These are phyloP conservation scores for Montipora capricornis DNA, from an alignment of 64 coral and sea anemone species.

Conservation along the genomic window DNA sequence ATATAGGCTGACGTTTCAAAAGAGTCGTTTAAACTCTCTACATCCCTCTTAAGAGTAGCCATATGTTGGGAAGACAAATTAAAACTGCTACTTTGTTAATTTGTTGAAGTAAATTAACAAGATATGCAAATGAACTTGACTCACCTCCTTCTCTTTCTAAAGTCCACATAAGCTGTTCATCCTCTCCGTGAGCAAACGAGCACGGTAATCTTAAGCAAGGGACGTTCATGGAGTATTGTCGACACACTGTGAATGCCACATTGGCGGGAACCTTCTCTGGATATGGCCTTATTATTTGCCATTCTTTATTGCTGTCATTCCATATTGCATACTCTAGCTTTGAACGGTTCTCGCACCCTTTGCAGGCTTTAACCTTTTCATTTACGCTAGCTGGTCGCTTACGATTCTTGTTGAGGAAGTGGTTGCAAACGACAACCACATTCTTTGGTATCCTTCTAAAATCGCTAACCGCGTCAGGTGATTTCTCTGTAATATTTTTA, in stretches of 20 bases:
- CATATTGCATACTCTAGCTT: not conserved
- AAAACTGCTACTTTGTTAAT: too few species aligned
- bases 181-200: conserved; percentile 75
- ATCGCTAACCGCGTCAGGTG: not conserved
- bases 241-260: conserved; percentile 18
- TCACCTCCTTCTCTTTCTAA: conserved; percentile 52
- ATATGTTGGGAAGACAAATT: too few species aligned
- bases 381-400: not conserved
- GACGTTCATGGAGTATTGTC: conserved; percentile 3
- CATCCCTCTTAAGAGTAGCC: too few species aligned
- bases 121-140: not conserved
- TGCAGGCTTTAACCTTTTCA: conserved; percentile 1
- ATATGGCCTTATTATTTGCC: conserved; percentile 13
- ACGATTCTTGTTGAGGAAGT: conserved; percentile 11
- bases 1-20: not conserved
- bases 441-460: not conserved
- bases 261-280: not conserved
- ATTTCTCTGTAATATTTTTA: not conserved
- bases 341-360: conserved; percentile 45
- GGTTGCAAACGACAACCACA: conserved; percentile 8
- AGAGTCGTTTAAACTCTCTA: too few species aligned
- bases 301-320: not conserved
- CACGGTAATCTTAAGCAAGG: conserved; percentile 49
- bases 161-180: conserved; percentile 55
- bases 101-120: too few species aligned